Conservation (phyloP, 2,888 invertebrate genomes). For the Galeopsomyia nigrocyanea region DNA sequence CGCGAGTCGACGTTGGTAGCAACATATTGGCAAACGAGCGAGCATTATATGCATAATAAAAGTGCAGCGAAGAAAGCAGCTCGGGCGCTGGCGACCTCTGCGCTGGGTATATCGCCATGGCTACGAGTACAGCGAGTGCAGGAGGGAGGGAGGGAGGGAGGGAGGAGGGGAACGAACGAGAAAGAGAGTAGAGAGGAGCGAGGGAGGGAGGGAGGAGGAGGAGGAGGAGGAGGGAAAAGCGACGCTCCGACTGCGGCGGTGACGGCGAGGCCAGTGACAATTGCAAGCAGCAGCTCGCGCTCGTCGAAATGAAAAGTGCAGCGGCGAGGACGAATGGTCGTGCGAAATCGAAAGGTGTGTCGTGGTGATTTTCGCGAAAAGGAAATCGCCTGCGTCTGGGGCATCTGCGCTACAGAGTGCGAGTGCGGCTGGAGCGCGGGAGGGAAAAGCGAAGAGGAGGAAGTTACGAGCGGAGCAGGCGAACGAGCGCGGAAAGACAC, state of each 20-base stretch:
- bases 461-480: background rate
- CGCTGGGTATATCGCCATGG: constrained; percentile 52
- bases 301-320: constrained; percentile 44
- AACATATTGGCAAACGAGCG: background rate
- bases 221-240: constrained; percentile 36
- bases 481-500: constrained; percentile 31
- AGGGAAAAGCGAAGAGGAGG: too few species aligned
- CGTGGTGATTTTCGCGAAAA: constrained; percentile 36
- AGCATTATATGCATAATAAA: constrained; percentile 33
- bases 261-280: background rate
- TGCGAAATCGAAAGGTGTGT: constrained; percentile 51
- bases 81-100: constrained; percentile 45
- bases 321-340: constrained; percentile 25
- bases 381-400: background rate
- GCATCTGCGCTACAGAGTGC: background rate
- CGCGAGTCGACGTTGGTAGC: too few species aligned
- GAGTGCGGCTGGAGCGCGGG: background rate
- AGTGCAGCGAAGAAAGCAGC: constrained; percentile 48
- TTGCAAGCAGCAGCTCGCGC: constrained; percentile 4
- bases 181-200: constrained; percentile 24
- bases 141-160: constrained; percentile 3
- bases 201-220: constrained; percentile 31
- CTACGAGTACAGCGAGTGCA: constrained; percentile 42
- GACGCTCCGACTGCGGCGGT: constrained; percentile 2
- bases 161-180: constrained; percentile 26